Evolutionary conservation across 2,797 vertebrate species (phyloP).

Genomic region (Danio kyathit): DNA sequence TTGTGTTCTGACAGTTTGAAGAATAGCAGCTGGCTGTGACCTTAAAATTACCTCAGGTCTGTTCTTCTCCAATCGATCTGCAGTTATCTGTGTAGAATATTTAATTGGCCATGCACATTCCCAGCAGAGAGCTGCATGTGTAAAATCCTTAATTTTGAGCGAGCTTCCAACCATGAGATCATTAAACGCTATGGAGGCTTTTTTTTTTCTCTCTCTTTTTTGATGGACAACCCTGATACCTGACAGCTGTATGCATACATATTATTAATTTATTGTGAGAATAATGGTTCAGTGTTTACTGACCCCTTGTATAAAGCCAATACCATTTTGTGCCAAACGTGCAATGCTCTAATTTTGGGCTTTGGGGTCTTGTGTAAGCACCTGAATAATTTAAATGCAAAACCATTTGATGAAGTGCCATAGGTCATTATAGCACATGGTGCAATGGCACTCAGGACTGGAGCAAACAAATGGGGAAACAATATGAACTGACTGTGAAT

Average conservation of each 20-base stretch:
- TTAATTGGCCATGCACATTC: constrained; percentile 59
- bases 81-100: constrained; percentile 62
- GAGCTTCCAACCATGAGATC: constrained; percentile 49
- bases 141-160: constrained; percentile 43
- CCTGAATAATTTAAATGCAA: constrained; percentile 37
- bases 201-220: neutral
- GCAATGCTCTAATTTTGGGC: constrained; percentile 33
- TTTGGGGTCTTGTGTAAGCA: constrained; percentile 36
- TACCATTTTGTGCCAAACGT: constrained; percentile 29
- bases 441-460: constrained; percentile 27
- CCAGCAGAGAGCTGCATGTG: constrained; percentile 33
- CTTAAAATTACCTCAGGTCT: constrained; percentile 65
- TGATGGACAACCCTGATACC: constrained; percentile 28
- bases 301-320: constrained; percentile 29
- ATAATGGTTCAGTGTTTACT: constrained; percentile 41
- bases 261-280: constrained; percentile 35
- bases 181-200: constrained; percentile 37
- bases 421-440: constrained; percentile 17
- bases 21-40: constrained; percentile 63
- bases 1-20: constrained; percentile 62
- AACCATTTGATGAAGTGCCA: constrained; percentile 41
- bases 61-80: constrained; percentile 63
- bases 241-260: constrained; percentile 40
- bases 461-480: constrained; percentile 18
- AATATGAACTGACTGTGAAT: constrained; percentile 19